A percentile compares a stretch with the other conserved stretches of the same genome.
These are phyloP conservation scores for Rhaphigaster nebulosa DNA, from an alignment of 2,888 invertebrate species.

Conservation along the genomic window DNA sequence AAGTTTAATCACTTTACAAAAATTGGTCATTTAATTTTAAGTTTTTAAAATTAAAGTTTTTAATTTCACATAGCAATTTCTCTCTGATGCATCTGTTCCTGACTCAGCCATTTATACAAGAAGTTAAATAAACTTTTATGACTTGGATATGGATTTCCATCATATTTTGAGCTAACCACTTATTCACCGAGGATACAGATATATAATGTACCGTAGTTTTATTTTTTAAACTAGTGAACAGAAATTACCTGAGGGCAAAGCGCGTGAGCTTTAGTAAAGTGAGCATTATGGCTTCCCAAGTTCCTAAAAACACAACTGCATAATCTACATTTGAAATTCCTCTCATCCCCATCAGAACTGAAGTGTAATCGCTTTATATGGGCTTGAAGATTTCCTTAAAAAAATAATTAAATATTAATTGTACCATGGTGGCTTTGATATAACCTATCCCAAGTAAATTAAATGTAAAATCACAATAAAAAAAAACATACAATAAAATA, in stretches of 20 bases:
- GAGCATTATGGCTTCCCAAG: constrained; percentile 77
- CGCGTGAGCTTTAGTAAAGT: constrained; percentile 76
- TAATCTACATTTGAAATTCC: constrained; percentile 75
- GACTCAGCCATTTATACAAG: too few species aligned
- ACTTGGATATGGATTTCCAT: too few species aligned
- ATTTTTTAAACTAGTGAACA: neutral
- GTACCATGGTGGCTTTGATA: neutral
- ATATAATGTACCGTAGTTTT: too few species aligned
- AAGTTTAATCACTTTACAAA: neutral
- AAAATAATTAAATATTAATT: neutral
- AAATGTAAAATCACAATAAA: neutral
- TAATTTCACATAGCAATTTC: too few species aligned
- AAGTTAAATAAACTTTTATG: too few species aligned
- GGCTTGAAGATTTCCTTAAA: constrained; percentile 73
- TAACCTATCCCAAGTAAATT: neutral
- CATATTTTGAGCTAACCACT: too few species aligned
- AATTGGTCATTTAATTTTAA: neutral
- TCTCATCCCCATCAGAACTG: constrained; percentile 71
- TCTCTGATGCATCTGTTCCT: too few species aligned
- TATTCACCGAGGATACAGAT: too few species aligned
- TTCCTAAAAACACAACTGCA: constrained; percentile 79
- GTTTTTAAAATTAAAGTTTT: too few species aligned
- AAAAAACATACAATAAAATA: neutral
- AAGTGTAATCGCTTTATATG: constrained; percentile 77
- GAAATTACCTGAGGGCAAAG: constrained; percentile 47